These are phyloP conservation scores for Heterodera filipjevi DNA, from an alignment of 2,888 invertebrate genomes.

Conservation along the genomic window DNA sequence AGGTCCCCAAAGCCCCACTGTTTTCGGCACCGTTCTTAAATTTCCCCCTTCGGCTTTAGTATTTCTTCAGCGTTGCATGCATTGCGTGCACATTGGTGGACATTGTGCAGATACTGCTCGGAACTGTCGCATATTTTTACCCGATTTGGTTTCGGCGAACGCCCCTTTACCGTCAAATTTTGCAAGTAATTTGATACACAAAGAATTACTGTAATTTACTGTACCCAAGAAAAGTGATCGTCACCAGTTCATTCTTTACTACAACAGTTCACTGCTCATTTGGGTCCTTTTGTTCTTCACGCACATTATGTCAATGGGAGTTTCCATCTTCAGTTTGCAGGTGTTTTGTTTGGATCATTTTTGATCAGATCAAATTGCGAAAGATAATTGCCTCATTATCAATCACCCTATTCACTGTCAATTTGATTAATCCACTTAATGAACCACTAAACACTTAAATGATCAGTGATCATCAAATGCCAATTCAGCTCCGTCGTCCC, in stretches of 20 bases:
- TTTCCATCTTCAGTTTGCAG: slow-evolving; percentile 41
- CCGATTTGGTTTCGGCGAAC: slow-evolving; percentile 42
- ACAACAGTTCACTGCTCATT: slow-evolving; percentile 34
- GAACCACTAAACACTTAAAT: too few relatives aligned
- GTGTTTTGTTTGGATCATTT: slow-evolving; percentile 21
- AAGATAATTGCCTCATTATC: too few relatives aligned
- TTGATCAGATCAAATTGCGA: too few relatives aligned
- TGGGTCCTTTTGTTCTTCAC: slow-evolving; percentile 41
- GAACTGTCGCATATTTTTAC: slow-evolving; percentile 40
- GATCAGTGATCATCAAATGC: background rate
- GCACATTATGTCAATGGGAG: slow-evolving; percentile 41
- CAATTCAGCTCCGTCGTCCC: background rate
- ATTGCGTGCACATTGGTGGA: slow-evolving; percentile 33
- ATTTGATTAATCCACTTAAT: too few relatives aligned
- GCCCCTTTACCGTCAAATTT: slow-evolving; percentile 42
- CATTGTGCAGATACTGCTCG: slow-evolving; percentile 39
- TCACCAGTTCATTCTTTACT: slow-evolving; percentile 40
- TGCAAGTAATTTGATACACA: slow-evolving; percentile 34
- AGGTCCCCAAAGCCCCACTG: background rate
- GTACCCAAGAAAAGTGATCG: slow-evolving; percentile 40
- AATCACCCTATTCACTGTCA: too few relatives aligned
- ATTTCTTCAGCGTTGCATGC: slow-evolving; percentile 33
- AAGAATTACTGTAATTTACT: background rate
- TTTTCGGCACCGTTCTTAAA: background rate
- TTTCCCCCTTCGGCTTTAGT: slow-evolving; percentile 19